Percentiles rank a stretch among this genome's conserved stretches.
Conservation (phyloP, 2,113 vertebrate species). For the Eulemur rufifrons region DNA sequence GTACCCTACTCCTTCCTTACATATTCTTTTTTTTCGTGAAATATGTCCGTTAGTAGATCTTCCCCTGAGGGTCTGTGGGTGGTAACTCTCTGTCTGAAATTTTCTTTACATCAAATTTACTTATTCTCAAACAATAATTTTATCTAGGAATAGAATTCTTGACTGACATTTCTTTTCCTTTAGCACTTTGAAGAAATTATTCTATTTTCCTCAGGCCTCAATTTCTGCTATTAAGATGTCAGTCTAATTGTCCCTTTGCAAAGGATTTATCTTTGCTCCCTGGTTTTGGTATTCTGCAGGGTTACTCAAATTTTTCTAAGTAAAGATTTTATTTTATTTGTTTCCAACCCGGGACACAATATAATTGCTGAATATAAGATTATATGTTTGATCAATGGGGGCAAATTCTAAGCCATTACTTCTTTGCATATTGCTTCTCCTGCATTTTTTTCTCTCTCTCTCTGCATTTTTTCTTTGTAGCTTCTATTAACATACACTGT, state of each 20-base stretch:
- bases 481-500: background rate
- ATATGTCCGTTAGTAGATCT: background rate
- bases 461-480: background rate
- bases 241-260: background rate
- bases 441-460: background rate
- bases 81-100: background rate
- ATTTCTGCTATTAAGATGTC: background rate
- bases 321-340: background rate
- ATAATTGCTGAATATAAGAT: background rate
- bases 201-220: background rate
- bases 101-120: background rate
- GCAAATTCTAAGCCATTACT: background rate
- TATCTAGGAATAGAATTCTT: background rate
- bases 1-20: background rate
- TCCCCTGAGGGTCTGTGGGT: background rate
- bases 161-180: background rate
- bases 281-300: background rate
- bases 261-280: background rate
- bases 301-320: background rate
- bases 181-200: background rate
- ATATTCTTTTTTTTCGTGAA: background rate
- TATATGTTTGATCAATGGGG: background rate
- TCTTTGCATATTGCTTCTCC: too few relatives aligned
- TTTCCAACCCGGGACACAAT: background rate
- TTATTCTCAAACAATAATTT: background rate